phyloP scores from a whole-genome alignment of 53 echinoderm and acorn worm genomes.

The Arbacia lixula region DNA sequence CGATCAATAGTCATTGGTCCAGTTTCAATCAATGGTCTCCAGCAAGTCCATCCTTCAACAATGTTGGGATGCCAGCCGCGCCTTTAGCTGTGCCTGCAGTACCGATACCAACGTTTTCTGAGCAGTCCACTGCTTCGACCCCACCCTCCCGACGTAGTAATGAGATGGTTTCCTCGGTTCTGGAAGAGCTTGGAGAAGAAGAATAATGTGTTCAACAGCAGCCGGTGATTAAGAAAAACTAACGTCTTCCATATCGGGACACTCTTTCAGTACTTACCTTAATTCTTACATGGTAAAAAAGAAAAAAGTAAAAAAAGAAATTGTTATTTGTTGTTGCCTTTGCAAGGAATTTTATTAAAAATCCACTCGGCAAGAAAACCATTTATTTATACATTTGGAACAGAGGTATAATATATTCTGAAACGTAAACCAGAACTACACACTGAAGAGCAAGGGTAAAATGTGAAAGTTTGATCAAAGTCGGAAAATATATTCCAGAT shows the following conservation, averaged over 20 bases:
- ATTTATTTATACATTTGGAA: conserved; percentile 22
- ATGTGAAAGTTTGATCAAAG: conserved; percentile 21
- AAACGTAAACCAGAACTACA: conserved; percentile 26
- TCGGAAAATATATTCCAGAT: too few species aligned
- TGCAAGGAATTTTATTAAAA: conserved; percentile 26
- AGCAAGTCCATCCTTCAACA: conserved; percentile 26
- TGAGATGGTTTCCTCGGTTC: neutral
- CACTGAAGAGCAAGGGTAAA: conserved; percentile 26
- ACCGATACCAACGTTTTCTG: conserved; percentile 21
- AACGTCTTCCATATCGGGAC: conserved; percentile 24
- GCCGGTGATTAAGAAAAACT: conserved; percentile 23
- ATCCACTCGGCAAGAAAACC: conserved; percentile 24
- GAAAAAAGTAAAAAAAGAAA: too few species aligned
- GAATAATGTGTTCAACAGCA: conserved; percentile 23
- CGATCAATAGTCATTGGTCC: conserved; percentile 22
- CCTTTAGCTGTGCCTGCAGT: conserved; percentile 23
- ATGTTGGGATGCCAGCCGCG: conserved; percentile 27
- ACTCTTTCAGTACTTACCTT: conserved; percentile 26
- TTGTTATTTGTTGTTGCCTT: conserved; percentile 26
- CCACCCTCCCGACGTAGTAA: conserved; percentile 27
- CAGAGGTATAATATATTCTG: conserved; percentile 18
- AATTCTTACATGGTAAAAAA: too few species aligned
- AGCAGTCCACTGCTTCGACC: conserved; percentile 27
- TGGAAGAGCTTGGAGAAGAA: neutral
- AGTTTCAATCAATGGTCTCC: conserved; percentile 23